Evolutionary conservation across 1,140 invertebrate genomes (phyloP).

Genomic region (Anastrepha ludens): DNA sequence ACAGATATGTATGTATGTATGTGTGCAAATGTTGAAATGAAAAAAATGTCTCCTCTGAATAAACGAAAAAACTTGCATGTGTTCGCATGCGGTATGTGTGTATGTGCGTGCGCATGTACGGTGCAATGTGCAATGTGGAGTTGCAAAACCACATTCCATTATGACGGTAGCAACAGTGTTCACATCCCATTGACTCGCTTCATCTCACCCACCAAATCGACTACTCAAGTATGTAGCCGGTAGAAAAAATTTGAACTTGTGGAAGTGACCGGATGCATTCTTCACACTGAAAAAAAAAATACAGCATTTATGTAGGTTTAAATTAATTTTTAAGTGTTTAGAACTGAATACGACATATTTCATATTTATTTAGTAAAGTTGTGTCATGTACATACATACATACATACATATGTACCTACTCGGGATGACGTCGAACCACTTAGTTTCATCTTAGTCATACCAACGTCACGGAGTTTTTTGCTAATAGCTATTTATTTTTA

Average conservation of each 20-base stretch:
- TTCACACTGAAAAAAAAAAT: not conserved
- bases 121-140: not conserved
- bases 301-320: no score
- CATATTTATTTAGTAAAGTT: not conserved
- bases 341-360: no score
- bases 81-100: no score
- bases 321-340: no score
- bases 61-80: no score
- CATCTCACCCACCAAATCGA: not conserved
- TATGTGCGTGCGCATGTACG: not conserved
- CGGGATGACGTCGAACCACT: not conserved
- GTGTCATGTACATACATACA: not conserved
- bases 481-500: not conserved
- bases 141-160: conserved; percentile 2
- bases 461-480: not conserved
- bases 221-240: not conserved
- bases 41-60: no score
- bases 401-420: not conserved
- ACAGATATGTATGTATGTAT: no score
- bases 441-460: not conserved
- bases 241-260: not conserved
- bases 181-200: not conserved
- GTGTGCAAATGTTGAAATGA: no score
- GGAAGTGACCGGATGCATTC: not conserved
- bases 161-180: not conserved